phyloP scores from a whole-genome alignment of 2,888 invertebrate species.

The Ellobium chinense region DNA sequence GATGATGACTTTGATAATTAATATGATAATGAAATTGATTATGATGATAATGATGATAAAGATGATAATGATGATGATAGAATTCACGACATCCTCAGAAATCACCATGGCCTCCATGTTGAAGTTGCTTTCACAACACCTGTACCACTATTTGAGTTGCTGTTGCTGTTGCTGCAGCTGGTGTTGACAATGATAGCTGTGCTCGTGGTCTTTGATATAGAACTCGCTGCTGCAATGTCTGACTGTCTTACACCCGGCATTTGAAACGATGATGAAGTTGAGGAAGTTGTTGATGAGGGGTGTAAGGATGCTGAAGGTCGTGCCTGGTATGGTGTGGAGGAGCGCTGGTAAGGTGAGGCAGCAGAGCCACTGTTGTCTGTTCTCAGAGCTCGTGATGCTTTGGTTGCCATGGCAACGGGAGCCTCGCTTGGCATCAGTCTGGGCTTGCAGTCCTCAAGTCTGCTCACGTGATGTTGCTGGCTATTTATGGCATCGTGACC shows the following conservation, averaged over 20 bases:
- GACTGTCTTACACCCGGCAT: not conserved
- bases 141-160: not conserved
- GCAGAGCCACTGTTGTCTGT: not conserved
- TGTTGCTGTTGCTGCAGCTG: conserved; percentile 8
- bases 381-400: not conserved
- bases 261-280: not conserved
- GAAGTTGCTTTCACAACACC: conserved; percentile 32
- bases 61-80: too few species aligned
- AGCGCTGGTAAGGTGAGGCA: not conserved
- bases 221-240: not conserved
- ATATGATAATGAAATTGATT: too few species aligned
- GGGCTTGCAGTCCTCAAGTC: not conserved
- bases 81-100: too few species aligned
- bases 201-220: not conserved
- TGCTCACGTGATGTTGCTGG: not conserved
- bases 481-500: not conserved
- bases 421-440: not conserved
- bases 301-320: not conserved
- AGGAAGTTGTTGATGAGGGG: not conserved
- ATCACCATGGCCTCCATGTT: conserved; percentile 39
- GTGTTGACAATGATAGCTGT: not conserved
- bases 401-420: not conserved
- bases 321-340: not conserved
- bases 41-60: not conserved
- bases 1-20: too few species aligned